phyloP scores from a whole-genome alignment of 2,797 vertebrate species.

The Mionectes olivaceus region DNA sequence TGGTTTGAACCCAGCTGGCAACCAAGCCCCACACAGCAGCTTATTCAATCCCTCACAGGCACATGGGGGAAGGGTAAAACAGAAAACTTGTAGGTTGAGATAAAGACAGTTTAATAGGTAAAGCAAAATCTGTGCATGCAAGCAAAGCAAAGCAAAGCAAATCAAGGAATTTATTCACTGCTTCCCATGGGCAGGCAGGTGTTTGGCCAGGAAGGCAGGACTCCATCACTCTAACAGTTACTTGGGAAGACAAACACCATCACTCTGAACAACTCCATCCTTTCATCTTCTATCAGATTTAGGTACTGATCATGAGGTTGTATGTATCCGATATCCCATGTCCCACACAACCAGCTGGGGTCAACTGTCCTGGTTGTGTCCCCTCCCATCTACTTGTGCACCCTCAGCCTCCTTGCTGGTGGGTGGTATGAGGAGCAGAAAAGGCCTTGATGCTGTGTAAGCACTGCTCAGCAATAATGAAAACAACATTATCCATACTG shows the following conservation, averaged over 20 bases:
- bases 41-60: background rate
- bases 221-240: background rate
- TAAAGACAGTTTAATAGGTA: background rate
- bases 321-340: background rate
- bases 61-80: background rate
- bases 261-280: fast-evolving
- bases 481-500: background rate
- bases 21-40: background rate
- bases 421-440: background rate
- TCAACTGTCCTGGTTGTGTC: background rate
- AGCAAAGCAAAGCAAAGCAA: background rate
- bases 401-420: background rate
- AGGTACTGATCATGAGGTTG: fast-evolving
- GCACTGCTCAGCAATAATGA: background rate
- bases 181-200: background rate
- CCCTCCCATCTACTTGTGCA: background rate
- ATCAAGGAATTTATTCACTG: background rate
- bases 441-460: background rate
- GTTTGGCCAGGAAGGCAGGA: background rate
- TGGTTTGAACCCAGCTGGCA: background rate
- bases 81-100: background rate
- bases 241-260: background rate
- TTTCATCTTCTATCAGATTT: background rate
- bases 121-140: background rate
- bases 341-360: background rate